phyloP scores from a whole-genome alignment of 1,140 invertebrate species.

The Pectinophora gossypiella region DNA sequence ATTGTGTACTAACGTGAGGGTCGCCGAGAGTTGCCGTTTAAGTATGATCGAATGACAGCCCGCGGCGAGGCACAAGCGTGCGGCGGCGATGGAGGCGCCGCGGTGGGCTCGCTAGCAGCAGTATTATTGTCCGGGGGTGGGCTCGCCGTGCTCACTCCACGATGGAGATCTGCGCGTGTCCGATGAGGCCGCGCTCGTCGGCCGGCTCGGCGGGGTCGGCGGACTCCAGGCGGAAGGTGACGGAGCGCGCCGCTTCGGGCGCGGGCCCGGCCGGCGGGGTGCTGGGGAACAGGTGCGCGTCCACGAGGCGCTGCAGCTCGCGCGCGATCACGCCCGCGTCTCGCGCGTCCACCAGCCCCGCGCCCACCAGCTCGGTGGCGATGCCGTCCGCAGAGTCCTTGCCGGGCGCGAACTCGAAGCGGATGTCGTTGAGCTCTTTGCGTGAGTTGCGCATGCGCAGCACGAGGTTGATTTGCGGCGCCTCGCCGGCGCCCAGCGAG shows the following conservation, averaged over 20 bases:
- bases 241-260: constrained; percentile 76
- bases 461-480: constrained; percentile 56
- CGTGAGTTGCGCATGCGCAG: constrained; percentile 83
- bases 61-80: not conserved
- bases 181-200: constrained; percentile 95
- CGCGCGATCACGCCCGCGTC: constrained; percentile 94
- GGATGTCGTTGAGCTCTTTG: constrained; percentile 97
- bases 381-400: constrained; percentile 97
- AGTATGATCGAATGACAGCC: no score
- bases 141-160: constrained; percentile 79
- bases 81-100: not conserved
- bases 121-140: not conserved
- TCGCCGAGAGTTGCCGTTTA: no score
- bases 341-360: constrained; percentile 93
- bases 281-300: constrained; percentile 39
- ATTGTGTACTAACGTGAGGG: no score
- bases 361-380: constrained; percentile 95
- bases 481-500: constrained; percentile 29
- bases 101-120: not conserved
- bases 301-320: constrained; percentile 92
- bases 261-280: constrained; percentile 15
- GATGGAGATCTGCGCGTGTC: constrained; percentile 97
- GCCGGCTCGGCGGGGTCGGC: constrained; percentile 86
- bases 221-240: constrained; percentile 91
- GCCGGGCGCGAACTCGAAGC: constrained; percentile 97